Percentiles rank a stretch among this genome's conserved stretches.
Conservation (phyloP, 2,888 invertebrate species). For the Noctua janthina region DNA sequence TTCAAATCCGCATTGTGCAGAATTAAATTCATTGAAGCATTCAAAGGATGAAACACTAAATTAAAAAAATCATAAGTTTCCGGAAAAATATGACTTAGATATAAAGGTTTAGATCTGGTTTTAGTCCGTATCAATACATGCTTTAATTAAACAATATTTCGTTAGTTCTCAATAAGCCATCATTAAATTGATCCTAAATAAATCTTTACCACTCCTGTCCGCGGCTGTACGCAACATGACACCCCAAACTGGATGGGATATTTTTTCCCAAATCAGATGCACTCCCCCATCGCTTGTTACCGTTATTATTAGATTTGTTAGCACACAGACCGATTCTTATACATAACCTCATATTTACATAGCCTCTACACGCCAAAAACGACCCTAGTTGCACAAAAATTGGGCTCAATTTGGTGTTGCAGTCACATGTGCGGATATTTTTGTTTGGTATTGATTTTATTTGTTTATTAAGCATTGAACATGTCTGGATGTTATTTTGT, state of each 20-base stretch:
- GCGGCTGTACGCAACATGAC: constrained; percentile 73
- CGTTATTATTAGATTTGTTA: constrained; percentile 84
- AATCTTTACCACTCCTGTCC: not conserved
- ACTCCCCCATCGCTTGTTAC: constrained; percentile 84
- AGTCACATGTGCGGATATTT: not conserved
- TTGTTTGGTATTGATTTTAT: constrained; percentile 55
- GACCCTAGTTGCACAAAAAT: not conserved
- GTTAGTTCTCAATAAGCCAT: not conserved
- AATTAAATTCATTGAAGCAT: not conserved
- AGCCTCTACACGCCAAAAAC: constrained; percentile 19
- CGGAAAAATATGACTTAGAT: not conserved
- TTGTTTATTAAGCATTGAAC: constrained; percentile 36
- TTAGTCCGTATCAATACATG: not conserved
- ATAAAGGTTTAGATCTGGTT: not conserved
- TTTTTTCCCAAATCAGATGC: constrained; percentile 83
- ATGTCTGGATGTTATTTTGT: constrained; percentile 36
- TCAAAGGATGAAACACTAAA: not conserved
- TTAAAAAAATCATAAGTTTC: not conserved
- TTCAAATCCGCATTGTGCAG: not conserved
- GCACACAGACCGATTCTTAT: constrained; percentile 70
- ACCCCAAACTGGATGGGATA: constrained; percentile 74
- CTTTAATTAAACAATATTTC: not conserved
- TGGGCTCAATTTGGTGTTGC: not conserved
- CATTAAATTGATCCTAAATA: not conserved
- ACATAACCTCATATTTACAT: constrained; percentile 58